Base-by-base conservation (phyloP, 2,888 invertebrate species). In the Drosophila anomelani region DNA sequence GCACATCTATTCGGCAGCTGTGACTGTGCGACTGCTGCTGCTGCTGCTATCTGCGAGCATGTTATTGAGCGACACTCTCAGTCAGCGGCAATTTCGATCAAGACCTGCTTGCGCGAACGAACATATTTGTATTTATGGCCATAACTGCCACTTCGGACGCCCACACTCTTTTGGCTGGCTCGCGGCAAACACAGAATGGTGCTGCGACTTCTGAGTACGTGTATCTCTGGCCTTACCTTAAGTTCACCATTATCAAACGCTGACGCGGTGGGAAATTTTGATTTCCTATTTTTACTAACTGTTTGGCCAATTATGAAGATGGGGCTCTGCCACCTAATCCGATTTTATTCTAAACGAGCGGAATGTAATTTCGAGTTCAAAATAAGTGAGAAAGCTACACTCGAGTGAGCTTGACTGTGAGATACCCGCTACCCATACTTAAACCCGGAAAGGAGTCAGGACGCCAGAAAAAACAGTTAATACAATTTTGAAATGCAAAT, bases 61-160 rank as follows among this genome's bases (percentile, higher is more conserved):
- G 75, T 77, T 79, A 75, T 44, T 79, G 76, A 80, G 79, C 82
- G 76, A 76, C 80, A 79, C 76, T 86, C 78, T 78, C 84, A 80
- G 75, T 84, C 77, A 80, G 85, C 80, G 70, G 55, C 61, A 69
- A 68, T 84, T 72, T 70, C 56, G 77, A 81, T 82, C 77, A 86
- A 85, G 88, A 85, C 82, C 86, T 84, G 85, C 79, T 84, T 72
- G 75, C 68, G 76, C 76, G 63, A 78, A 81, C 83, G 84, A 78
- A 85, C 85, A 81, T 81, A 85, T 83, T 87, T 81, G 85, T 80
- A 77, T 73, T 83, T 85, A 88, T 88, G 84, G 81, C 81, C 84
- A 88, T 88, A 86, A 85, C 86, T 84, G 86, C 85, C 82, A 88
- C 84, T 83, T 83, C 75, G 79, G 72, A 63, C 88, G 78, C 84